Evolutionary conservation across 2,113 vertebrate species (phyloP), one percentile per base, ranked within the genome.

Genomic region (Mormyrus lacerda): DNA sequence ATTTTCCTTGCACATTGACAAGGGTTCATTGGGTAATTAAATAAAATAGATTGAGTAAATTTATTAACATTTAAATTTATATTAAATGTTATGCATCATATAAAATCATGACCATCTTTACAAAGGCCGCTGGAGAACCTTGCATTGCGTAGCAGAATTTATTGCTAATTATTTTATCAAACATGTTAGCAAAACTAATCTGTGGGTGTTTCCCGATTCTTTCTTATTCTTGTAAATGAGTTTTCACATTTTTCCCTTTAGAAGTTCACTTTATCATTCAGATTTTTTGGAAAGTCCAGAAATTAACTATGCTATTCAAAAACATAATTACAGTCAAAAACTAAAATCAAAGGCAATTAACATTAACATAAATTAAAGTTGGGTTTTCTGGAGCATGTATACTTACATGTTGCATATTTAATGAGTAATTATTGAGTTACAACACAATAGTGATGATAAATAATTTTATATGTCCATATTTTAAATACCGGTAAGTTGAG

Each of bases 31-130:
- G 94, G 95, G 94, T 96, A 97, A 96, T 96, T 97, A 96, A 96
- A 96, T 96, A 94, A 96, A 95, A 96, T 95, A 95, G 95, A 94
- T 93, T 95, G 95, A 96, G 95, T 96, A 94, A 96, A 96, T 96
- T 97, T 97, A 96, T 96, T 96, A 96, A n/a, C n/a, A n/a, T n/a
- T n/a, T n/a, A n/a, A n/a, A 94, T 95, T 95, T 96, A 96, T 96
- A 96, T 97, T 96, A 96, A 96, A 96, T 96, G 95, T 96, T 96
- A 95, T 42, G 93, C 96, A 94, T 95, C 96, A 96, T 96, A 96
- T 96, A 97, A 96, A 96, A 96, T 95, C 96, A 96, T 92, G 94
- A 95, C 96, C 96, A 95, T 96, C 96, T 96, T 96, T 95, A 96
- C 96, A 96, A 96, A 94, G 96, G 96, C 95, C 94, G 95, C 93